phyloP scores from a whole-genome alignment of 2,113 vertebrate genomes.

The Pionites leucogaster region DNA sequence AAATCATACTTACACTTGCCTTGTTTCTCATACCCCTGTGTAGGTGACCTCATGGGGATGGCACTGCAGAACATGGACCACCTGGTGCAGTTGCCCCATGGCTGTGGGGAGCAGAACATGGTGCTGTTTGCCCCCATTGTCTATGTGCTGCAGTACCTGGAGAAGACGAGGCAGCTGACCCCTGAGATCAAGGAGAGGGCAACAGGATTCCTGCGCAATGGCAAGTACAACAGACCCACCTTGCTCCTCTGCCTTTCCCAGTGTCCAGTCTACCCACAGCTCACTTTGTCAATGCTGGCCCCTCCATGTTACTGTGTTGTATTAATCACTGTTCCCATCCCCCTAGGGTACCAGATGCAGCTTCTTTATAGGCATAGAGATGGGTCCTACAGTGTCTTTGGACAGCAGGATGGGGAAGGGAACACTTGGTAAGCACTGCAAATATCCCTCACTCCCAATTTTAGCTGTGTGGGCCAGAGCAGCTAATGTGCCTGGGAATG shows the following conservation, averaged over 20 bases:
- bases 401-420: constrained; percentile 77
- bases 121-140: constrained; percentile 84
- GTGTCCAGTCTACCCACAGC: background rate
- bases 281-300: background rate
- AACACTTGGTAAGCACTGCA: constrained; percentile 83
- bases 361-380: constrained; percentile 82
- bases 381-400: constrained; percentile 89
- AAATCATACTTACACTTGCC: background rate
- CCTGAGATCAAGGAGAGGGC: constrained; percentile 70
- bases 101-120: constrained; percentile 92
- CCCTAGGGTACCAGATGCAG: constrained; percentile 83
- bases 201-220: constrained; percentile 68
- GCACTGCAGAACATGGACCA: constrained; percentile 79
- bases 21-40: background rate
- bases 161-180: constrained; percentile 78
- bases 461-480: background rate
- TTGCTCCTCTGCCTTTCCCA: background rate
- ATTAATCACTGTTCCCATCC: background rate
- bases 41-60: constrained; percentile 83
- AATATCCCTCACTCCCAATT: background rate
- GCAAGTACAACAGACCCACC: constrained; percentile 56
- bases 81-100: constrained; percentile 76
- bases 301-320: background rate
- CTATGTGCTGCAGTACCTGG: constrained; percentile 83
- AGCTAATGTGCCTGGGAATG: constrained; percentile 63